phyloP scores from a whole-genome alignment of 2,888 invertebrate species.

The Ophion costatus region DNA sequence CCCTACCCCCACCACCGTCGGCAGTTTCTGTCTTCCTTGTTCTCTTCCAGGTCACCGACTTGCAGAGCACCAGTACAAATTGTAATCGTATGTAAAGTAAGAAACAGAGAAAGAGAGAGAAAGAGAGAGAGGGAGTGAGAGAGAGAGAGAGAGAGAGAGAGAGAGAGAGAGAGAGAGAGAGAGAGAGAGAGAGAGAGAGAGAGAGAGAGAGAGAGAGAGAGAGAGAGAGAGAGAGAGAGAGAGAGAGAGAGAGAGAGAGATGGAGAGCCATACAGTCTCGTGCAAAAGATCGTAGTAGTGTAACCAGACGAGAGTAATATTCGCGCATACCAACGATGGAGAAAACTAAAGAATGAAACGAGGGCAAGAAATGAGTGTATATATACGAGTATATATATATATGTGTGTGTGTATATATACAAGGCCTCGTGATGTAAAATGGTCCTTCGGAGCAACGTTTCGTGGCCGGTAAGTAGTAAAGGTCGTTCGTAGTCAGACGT shows the following conservation, averaged over 20 bases:
- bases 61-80: slow-evolving; percentile 71
- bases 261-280: slow-evolving; percentile 20
- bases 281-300: slow-evolving; percentile 68
- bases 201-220: slow-evolving; percentile 2
- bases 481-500: slow-evolving; percentile 53
- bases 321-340: slow-evolving; percentile 22
- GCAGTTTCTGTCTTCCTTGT: slow-evolving; percentile 12
- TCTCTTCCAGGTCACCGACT: slow-evolving; percentile 7
- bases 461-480: slow-evolving; percentile 56
- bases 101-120: slow-evolving; percentile 18
- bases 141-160: neutral
- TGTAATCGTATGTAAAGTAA: slow-evolving; percentile 76
- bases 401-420: neutral
- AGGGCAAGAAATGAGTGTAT: neutral
- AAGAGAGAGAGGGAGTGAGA: slow-evolving; percentile 7
- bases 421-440: slow-evolving; percentile 53
- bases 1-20: slow-evolving; percentile 15
- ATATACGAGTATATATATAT: neutral
- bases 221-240: neutral
- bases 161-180: slow-evolving; percentile 17
- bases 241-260: slow-evolving; percentile 18
- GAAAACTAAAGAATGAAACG: slow-evolving; percentile 26
- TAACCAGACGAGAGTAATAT: slow-evolving; percentile 36
- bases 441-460: slow-evolving; percentile 65
- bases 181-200: slow-evolving; percentile 6